phyloP scores from a whole-genome alignment of 2,888 invertebrate species.

The Nephrocerus scutellatus region DNA sequence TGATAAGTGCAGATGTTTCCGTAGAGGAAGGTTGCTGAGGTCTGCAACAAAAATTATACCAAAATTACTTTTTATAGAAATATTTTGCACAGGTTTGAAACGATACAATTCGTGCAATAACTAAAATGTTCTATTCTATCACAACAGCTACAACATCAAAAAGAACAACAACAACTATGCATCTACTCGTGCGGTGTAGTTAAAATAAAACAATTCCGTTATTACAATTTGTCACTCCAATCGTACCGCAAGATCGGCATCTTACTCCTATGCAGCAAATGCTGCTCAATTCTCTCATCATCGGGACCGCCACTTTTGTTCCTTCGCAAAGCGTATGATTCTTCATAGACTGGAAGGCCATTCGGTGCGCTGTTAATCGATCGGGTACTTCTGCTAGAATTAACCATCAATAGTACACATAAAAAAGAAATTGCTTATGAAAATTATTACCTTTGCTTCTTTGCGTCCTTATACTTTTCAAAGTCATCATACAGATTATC shows the following conservation, averaged over 20 bases:
- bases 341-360: conserved; percentile 42
- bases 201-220: no score
- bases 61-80: no score
- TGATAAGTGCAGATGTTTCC: no score
- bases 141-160: no score
- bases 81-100: no score
- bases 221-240: conserved; percentile 29
- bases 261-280: conserved; percentile 19
- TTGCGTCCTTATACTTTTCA: conserved; percentile 31
- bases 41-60: no score
- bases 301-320: conserved; percentile 24
- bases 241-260: conserved; percentile 28
- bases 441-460: conserved; percentile 28
- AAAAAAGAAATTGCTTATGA: conserved; percentile 7
- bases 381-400: conserved; percentile 37
- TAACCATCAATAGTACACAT: background rate
- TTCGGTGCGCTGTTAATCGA: conserved; percentile 36
- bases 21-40: no score
- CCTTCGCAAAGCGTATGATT: conserved; percentile 34
- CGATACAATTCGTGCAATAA: no score
- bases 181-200: no score
- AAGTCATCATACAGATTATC: conserved; percentile 39
- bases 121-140: no score
- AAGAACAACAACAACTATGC: no score
- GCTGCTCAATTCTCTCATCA: conserved; percentile 20